Evolutionary conservation across 35 echinoderm and acorn worm genomes (phyloP).

Genomic region (Holothuria glaberrima): DNA sequence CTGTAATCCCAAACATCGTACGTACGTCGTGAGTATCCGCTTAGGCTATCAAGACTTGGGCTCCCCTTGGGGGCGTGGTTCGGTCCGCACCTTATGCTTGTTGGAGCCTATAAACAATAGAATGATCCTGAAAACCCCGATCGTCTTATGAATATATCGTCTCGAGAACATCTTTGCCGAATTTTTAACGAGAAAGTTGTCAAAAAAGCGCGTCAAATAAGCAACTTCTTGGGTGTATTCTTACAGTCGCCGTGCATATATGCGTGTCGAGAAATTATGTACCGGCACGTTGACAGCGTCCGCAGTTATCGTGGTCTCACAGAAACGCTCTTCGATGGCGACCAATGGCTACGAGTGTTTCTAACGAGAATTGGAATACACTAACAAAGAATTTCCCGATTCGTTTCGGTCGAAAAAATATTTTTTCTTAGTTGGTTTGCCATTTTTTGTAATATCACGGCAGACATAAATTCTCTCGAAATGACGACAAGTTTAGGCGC

Average conservation of each 20-base stretch:
- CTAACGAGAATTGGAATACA: too few relatives aligned
- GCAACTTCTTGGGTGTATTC: constrained; percentile 18
- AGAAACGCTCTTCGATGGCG: not conserved
- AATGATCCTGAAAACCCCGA: not conserved
- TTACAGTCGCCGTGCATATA: not conserved
- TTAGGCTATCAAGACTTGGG: constrained; percentile 13
- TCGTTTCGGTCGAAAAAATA: too few relatives aligned
- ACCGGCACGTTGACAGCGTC: constrained; percentile 13
- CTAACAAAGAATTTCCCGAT: too few relatives aligned
- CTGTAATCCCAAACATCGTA: constrained; percentile 52
- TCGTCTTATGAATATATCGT: constrained; percentile 3
- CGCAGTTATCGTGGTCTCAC: not conserved
- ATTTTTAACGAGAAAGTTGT: not conserved
- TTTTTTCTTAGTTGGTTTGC: too few relatives aligned
- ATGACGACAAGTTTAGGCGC: too few relatives aligned
- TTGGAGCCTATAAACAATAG: constrained; percentile 43
- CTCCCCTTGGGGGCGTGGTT: constrained; percentile 60
- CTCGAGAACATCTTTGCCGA: too few relatives aligned
- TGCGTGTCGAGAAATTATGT: constrained; percentile 26
- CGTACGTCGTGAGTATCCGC: constrained; percentile 10
- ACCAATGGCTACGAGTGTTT: not conserved
- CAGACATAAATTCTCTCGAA: too few relatives aligned
- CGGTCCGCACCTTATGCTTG: not conserved
- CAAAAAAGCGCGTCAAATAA: not conserved
- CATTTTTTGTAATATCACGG: too few relatives aligned